These are phyloP conservation scores for Silvanus unidentatus DNA, from an alignment of 2,888 invertebrate species.

Conservation along the genomic window DNA sequence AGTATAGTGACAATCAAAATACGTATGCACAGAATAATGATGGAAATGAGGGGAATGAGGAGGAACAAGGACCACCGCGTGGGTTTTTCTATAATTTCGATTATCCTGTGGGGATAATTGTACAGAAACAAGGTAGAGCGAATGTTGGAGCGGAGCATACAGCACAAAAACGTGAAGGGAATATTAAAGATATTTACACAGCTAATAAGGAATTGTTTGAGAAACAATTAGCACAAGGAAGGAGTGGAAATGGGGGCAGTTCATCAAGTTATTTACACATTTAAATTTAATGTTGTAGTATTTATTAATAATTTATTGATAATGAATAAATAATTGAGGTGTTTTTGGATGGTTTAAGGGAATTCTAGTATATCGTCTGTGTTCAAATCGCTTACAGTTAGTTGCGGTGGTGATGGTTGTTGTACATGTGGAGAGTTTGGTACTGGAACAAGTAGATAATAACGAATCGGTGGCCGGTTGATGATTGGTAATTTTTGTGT, in stretches of 20 bases:
- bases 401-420: background rate
- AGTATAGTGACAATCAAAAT: constrained; percentile 22
- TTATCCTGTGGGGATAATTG: constrained; percentile 57
- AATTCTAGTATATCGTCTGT: background rate
- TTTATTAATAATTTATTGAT: background rate
- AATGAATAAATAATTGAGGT: background rate
- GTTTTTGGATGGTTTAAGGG: background rate
- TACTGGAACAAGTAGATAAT: constrained; percentile 19
- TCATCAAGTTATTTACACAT: constrained; percentile 16
- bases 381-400: too few relatives aligned
- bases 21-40: constrained; percentile 16
- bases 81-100: constrained; percentile 70
- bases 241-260: constrained; percentile 15
- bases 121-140: constrained; percentile 34
- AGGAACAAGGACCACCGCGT: constrained; percentile 52
- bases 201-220: constrained; percentile 37
- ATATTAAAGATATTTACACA: constrained; percentile 31
- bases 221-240: constrained; percentile 30
- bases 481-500: constrained; percentile 23
- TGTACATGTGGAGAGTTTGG: constrained; percentile 3
- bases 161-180: constrained; percentile 24
- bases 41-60: constrained; percentile 15
- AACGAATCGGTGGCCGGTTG: constrained; percentile 12
- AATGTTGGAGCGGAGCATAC: constrained; percentile 9
- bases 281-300: constrained; percentile 6